Evolutionary conservation across 1,140 invertebrate species (phyloP).

Genomic region (Bombus balteatus): DNA sequence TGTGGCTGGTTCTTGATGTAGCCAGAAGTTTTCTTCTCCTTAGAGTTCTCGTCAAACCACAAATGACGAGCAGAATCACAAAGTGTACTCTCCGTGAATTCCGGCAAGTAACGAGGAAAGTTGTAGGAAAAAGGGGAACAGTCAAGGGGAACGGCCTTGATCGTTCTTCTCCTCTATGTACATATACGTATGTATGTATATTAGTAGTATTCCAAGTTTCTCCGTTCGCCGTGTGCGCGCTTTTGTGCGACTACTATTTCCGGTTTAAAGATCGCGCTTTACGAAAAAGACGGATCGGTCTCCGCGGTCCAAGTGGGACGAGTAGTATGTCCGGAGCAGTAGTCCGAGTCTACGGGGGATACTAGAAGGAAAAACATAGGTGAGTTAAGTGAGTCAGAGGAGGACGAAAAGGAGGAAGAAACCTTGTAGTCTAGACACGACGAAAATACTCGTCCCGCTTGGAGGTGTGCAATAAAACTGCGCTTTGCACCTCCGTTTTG

Average conservation of each 20-base stretch:
- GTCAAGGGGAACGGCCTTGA: constrained; percentile 24
- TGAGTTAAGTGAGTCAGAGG: background rate
- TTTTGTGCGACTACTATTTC: constrained; percentile 9
- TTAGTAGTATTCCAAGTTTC: constrained; percentile 1
- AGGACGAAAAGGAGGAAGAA: constrained; percentile 20
- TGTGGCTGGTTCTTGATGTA: background rate
- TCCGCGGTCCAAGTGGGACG: too few relatives aligned
- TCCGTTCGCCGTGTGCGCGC: background rate
- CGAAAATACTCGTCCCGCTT: constrained; percentile 52
- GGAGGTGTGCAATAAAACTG: constrained; percentile 26
- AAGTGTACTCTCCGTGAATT: constrained; percentile 44
- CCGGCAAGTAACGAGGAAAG: constrained; percentile 72
- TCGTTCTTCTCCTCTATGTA: constrained; percentile 20
- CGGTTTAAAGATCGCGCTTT: background rate
- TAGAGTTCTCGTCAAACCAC: constrained; percentile 37
- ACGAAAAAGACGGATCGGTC: background rate
- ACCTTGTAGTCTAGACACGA: constrained; percentile 56
- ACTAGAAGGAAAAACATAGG: background rate
- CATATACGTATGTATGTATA: background rate
- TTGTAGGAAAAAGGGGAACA: constrained; percentile 62
- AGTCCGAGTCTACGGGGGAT: background rate
- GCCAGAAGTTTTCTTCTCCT: constrained; percentile 24
- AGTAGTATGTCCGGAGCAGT: too few relatives aligned
- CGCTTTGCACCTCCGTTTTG: constrained; percentile 27
- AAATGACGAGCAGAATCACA: constrained; percentile 29